Evolutionary conservation across 2,888 invertebrate genomes (phyloP).

Genomic region (Eristalis intricaria): DNA sequence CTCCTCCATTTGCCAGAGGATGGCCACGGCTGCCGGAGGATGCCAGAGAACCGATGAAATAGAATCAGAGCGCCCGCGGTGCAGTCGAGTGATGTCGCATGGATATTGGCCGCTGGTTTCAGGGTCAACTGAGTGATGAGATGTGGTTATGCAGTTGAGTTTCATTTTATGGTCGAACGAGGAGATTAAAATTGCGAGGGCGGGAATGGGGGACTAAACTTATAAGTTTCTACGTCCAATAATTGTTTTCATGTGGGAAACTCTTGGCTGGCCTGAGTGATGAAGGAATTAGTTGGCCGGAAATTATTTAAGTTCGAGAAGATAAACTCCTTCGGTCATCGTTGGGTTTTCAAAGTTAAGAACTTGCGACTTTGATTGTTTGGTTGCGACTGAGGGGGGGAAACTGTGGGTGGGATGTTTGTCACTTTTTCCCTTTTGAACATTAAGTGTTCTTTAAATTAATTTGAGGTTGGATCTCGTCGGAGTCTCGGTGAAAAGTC

Average conservation of each 20-base stretch:
- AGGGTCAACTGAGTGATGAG: background rate
- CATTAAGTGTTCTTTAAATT: too few species aligned
- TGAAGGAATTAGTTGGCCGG: background rate
- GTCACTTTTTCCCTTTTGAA: too few species aligned
- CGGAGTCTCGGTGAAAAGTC: too few species aligned
- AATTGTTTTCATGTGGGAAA: background rate
- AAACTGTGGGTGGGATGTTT: background rate
- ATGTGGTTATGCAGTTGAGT: background rate
- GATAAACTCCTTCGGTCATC: background rate
- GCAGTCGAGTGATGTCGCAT: background rate
- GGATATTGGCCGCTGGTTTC: background rate
- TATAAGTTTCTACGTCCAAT: background rate
- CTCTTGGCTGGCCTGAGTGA: too few species aligned
- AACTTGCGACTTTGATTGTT: background rate
- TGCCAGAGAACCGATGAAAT: background rate
- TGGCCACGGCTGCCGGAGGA: background rate
- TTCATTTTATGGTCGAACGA: background rate
- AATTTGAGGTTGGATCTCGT: too few species aligned
- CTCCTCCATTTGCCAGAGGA: background rate
- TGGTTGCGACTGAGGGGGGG: background rate
- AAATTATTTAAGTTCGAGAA: background rate
- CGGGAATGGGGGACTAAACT: background rate
- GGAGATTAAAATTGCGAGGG: background rate
- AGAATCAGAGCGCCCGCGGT: constrained; percentile 13
- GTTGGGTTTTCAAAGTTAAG: background rate